phyloP scores from a whole-genome alignment of 2,113 vertebrate genomes.

The Leptodactylus fuscus region DNA sequence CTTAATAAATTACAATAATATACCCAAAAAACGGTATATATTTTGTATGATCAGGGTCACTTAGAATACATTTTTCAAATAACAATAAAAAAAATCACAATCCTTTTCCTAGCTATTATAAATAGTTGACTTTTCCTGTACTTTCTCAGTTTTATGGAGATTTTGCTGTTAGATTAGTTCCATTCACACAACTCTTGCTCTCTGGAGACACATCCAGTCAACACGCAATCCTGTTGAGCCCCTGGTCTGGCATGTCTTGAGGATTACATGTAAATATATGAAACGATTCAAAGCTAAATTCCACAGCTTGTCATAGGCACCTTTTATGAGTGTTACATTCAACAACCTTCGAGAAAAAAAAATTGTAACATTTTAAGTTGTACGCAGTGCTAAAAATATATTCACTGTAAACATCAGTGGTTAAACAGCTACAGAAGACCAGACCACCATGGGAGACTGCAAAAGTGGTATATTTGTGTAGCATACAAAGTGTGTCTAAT shows the following conservation, averaged over 20 bases:
- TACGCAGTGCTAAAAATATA: constrained; percentile 59
- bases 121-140: constrained; percentile 15
- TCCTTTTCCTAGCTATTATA: not conserved
- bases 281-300: constrained; percentile 57
- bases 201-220: constrained; percentile 40
- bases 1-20: not conserved
- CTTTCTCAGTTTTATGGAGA: not conserved
- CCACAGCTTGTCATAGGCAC: constrained; percentile 52
- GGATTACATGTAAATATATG: constrained; percentile 59
- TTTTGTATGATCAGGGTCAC: not conserved
- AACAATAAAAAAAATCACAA: not conserved
- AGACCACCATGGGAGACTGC: constrained; percentile 56
- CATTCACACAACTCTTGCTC: constrained; percentile 19
- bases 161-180: constrained; percentile 17
- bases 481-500: constrained; percentile 27
- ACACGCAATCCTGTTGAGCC: constrained; percentile 33
- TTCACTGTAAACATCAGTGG: constrained; percentile 58
- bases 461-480: constrained; percentile 46
- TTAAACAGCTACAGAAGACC: constrained; percentile 43
- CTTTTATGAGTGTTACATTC: constrained; percentile 55
- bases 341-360: constrained; percentile 39
- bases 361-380: constrained; percentile 51
- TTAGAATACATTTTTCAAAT: not conserved
- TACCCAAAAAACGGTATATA: not conserved
- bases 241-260: constrained; percentile 48